These are phyloP conservation scores for Otolemur garnettii DNA, from an alignment of 2,113 vertebrate species.

Conservation along the genomic window DNA sequence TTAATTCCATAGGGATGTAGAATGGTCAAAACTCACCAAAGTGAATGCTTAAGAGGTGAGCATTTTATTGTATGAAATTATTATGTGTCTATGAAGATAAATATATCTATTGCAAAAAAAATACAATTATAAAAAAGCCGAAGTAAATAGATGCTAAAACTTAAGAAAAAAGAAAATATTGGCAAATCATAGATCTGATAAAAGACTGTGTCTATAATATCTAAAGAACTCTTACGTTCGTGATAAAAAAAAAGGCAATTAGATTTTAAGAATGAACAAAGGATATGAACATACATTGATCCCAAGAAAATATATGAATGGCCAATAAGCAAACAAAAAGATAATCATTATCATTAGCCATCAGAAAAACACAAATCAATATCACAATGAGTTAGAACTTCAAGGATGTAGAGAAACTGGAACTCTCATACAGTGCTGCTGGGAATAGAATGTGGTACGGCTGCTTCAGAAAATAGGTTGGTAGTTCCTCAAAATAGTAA, in stretches of 20 bases:
- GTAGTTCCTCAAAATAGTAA: background rate
- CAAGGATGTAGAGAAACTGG: background rate
- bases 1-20: too few relatives aligned
- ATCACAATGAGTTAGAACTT: background rate
- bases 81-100: too few relatives aligned
- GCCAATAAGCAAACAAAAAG: conserved; percentile 8
- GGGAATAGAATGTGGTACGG: background rate
- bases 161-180: background rate
- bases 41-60: too few relatives aligned
- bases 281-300: background rate
- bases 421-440: background rate
- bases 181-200: background rate
- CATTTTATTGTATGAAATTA: too few relatives aligned
- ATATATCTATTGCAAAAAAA: too few relatives aligned
- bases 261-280: conserved; percentile 4
- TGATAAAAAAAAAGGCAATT: background rate
- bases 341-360: background rate
- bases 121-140: too few relatives aligned
- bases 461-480: background rate
- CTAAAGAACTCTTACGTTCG: background rate
- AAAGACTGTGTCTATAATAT: background rate
- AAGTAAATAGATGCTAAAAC: too few relatives aligned
- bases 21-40: too few relatives aligned
- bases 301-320: background rate
- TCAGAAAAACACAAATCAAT: background rate